phyloP scores from a whole-genome alignment of 1,140 invertebrate genomes.

The Sesamia nonagrioides region DNA sequence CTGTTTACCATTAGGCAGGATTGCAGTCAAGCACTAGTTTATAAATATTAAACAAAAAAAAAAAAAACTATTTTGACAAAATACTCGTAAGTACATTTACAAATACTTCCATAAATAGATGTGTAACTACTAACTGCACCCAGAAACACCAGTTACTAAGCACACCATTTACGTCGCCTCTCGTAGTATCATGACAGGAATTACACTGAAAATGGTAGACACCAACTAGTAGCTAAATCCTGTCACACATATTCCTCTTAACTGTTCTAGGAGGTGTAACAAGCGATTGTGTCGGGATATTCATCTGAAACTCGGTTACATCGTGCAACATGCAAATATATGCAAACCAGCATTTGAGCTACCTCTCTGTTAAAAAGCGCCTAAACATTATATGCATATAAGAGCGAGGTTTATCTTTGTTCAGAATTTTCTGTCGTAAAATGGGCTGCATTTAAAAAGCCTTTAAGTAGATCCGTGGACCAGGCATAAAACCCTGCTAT shows the following conservation, averaged over 20 bases:
- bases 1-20: no score
- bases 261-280: not conserved
- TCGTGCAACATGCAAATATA: conserved; percentile 29
- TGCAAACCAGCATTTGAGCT: conserved; percentile 1
- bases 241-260: conserved; percentile 6
- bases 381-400: conserved; percentile 13
- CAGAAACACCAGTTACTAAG: not conserved
- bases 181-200: not conserved
- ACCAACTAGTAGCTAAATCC: not conserved
- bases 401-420: not conserved
- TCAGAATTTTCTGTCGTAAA: not conserved
- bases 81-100: not conserved
- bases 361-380: conserved; percentile 8
- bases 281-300: conserved; percentile 17
- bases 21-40: no score
- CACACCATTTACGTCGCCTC: not conserved
- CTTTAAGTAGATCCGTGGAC: not conserved
- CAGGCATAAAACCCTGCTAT: no score
- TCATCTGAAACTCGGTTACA: conserved; percentile 13
- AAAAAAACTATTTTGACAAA: no score
- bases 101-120: not conserved
- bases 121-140: not conserved
- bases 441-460: not conserved
- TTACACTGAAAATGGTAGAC: conserved; percentile 9
- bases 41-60: no score